Evolutionary conservation across 1,140 invertebrate genomes (phyloP).

Genomic region (Aphelenchoides besseyi): DNA sequence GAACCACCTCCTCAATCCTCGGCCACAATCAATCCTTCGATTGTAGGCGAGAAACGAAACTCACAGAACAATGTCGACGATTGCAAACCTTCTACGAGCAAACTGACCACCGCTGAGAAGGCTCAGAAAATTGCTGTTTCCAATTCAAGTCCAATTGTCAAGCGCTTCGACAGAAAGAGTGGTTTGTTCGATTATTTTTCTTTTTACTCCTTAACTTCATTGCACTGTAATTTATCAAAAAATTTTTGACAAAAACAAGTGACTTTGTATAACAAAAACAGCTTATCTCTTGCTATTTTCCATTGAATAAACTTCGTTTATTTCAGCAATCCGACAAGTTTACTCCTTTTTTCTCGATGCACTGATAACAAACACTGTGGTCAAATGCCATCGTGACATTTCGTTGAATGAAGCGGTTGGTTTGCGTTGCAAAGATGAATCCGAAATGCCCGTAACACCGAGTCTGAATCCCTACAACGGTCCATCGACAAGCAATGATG

Average conservation of each 20-base stretch:
- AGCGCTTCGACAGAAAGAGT: neutral
- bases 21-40: too few relatives aligned
- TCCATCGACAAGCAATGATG: neutral
- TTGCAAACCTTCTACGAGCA: too few relatives aligned
- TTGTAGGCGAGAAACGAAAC: too few relatives aligned
- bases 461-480: neutral
- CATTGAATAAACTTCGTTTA: neutral
- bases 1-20: too few relatives aligned
- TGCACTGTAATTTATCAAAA: too few relatives aligned
- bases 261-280: too few relatives aligned
- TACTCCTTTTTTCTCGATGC: slow-evolving; percentile 8
- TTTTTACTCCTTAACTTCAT: neutral
- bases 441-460: neutral
- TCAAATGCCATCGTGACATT: slow-evolving; percentile 19
- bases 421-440: neutral
- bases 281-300: too few relatives aligned
- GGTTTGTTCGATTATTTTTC: neutral
- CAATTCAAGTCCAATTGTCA: too few relatives aligned
- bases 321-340: slow-evolving; percentile 19
- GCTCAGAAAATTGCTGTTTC: too few relatives aligned
- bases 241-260: too few relatives aligned
- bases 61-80: too few relatives aligned
- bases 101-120: too few relatives aligned
- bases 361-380: slow-evolving; percentile 5
- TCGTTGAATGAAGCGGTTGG: neutral